Evolutionary conservation across 2,113 vertebrate genomes (phyloP).

Genomic region (Sebastes fasciatus): DNA sequence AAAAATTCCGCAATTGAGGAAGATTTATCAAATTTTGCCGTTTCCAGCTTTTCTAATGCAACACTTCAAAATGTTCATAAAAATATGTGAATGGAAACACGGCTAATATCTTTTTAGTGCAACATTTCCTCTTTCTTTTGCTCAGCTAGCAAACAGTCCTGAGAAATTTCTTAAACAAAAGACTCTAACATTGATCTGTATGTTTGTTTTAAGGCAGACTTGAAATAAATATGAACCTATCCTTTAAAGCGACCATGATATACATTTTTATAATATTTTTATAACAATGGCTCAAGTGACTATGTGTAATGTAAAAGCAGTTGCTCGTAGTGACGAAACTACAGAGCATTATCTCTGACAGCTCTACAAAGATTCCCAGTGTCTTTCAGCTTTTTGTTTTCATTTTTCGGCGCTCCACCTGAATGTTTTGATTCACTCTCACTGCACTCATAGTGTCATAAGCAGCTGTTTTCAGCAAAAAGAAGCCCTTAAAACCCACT

Average conservation of each 20-base stretch:
- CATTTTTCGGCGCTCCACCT: background rate
- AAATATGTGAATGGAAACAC: too few relatives aligned
- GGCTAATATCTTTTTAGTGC: too few relatives aligned
- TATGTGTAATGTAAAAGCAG: background rate
- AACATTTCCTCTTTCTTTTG: background rate
- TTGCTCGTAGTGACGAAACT: background rate
- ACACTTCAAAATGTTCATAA: too few relatives aligned
- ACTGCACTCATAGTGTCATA: background rate
- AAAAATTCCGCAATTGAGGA: too few relatives aligned
- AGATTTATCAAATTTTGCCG: too few relatives aligned
- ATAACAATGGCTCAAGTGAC: background rate
- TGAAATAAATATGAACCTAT: background rate
- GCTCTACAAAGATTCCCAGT: background rate
- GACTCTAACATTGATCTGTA: background rate
- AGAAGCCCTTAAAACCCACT: background rate
- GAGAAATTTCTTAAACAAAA: background rate
- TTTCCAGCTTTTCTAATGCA: too few relatives aligned
- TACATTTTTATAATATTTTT: too few relatives aligned
- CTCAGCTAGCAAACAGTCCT: background rate
- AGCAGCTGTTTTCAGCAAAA: background rate
- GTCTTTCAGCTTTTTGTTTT: background rate
- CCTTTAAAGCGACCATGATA: too few relatives aligned
- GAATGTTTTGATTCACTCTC: background rate
- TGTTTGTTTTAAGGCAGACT: background rate
- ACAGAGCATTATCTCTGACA: background rate